Evolutionary conservation across 2,113 vertebrate genomes (phyloP), one percentile per base, ranked within the genome.

Genomic region (Cromileptes altivelis): DNA sequence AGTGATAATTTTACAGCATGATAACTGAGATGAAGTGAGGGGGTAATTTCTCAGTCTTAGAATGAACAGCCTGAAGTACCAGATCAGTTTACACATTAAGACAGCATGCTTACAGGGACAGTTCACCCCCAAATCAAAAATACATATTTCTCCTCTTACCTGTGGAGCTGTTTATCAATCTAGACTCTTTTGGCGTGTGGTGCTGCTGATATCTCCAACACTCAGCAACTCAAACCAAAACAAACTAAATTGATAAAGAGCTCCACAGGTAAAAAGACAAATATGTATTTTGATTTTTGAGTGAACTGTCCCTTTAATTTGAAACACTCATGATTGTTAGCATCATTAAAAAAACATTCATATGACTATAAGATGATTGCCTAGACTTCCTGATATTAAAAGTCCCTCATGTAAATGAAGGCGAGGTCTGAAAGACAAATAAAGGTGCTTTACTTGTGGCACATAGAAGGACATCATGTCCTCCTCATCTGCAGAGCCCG

Each of bases 401-500:
- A 27, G 40, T 65, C n/a, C n/a, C n/a, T 45, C 40, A 11, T 49
- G 18, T n/a, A 30, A 53, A 15, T 53, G n/a, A 42, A 42, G 6
- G 11, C 19, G n/a, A 18, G 63, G 11, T 69, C 25, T 60, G 21
- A 74, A 13, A 23, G 25, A 21, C 30, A 69, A 53, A 25, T 27
- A 50, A 52, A 52, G 30, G 23, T n/a, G 57, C 37, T 52, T 84
- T 89, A 95, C 94, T 61, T 93, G 89, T 33, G 87, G 88, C 80
- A 81, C 93, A 27, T 27, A 85, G 74, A 80, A 53, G 61, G 95
- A 55, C 86, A 93, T 89, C 71, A 91, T 71, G 40, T 95, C 95
- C 18, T 96, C 95, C 60, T 96, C 96, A 57, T 96, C 95, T n/a
- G 91, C 91, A 6, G 95, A 96, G 1, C 94, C 93, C 1, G 95